Conservation (phyloP, 2,797 vertebrate genomes). For the Helicolenus hilgendorfi region DNA sequence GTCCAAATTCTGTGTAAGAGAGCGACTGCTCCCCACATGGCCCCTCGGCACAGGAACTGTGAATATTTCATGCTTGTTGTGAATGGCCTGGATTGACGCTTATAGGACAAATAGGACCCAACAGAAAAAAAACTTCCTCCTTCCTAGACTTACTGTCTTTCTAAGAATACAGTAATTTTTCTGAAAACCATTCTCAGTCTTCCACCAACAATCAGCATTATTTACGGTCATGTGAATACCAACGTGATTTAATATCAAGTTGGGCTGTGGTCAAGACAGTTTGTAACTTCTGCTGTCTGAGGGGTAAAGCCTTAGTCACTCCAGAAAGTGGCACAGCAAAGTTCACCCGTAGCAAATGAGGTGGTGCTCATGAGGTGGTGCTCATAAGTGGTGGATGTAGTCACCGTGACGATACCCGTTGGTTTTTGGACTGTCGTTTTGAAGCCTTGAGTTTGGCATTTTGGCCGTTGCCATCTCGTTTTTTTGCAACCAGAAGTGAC, state of each 20-base stretch:
- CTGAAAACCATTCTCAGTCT: background rate
- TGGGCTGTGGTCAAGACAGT: background rate
- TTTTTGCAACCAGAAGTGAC: too few relatives aligned
- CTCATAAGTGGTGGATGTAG: too few relatives aligned
- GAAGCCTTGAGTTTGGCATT: too few relatives aligned
- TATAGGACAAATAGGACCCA: conserved; percentile 31
- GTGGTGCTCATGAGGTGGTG: background rate
- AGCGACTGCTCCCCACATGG: background rate
- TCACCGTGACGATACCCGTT: too few relatives aligned
- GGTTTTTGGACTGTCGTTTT: too few relatives aligned
- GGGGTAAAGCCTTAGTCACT: background rate
- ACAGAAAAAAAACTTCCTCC: background rate
- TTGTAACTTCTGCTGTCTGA: background rate
- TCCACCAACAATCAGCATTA: background rate
- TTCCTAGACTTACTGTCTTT: background rate
- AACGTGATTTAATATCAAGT: background rate
- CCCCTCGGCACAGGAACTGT: conserved; percentile 40
- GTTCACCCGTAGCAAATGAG: background rate
- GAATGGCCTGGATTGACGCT: conserved; percentile 34
- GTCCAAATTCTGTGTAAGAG: conserved; percentile 21
- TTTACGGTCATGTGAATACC: background rate
- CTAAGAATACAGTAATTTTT: background rate
- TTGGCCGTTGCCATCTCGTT: too few relatives aligned
- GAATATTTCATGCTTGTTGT: conserved; percentile 73
- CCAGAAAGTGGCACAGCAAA: background rate